Conservation (phyloP, 2,113 vertebrate species). For the Turnix velox region DNA sequence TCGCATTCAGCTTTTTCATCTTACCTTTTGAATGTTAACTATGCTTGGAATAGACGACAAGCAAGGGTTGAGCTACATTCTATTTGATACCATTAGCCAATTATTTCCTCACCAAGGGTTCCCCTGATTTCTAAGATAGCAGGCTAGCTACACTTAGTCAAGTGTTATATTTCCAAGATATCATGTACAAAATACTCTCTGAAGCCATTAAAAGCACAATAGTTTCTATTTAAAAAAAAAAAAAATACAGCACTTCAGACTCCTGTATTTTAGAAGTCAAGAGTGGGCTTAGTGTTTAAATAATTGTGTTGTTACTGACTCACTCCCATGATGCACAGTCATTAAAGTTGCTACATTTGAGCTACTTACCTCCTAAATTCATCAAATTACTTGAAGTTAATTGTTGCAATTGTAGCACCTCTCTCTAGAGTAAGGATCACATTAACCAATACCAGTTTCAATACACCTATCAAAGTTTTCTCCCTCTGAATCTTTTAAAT, state of each 20-base stretch:
- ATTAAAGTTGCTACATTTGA: background rate
- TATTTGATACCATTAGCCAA: background rate
- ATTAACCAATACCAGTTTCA: background rate
- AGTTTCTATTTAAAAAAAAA: background rate
- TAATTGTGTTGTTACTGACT: background rate
- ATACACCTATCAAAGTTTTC: rapidly evolving
- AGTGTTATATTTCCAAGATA: background rate
- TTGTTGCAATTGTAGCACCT: background rate
- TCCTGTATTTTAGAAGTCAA: background rate
- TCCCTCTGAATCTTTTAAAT: background rate
- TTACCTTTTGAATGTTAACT: background rate
- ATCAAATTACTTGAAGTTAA: background rate
- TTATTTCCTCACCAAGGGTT: background rate
- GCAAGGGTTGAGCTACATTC: background rate
- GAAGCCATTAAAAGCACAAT: background rate
- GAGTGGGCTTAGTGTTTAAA: background rate
- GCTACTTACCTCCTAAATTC: background rate
- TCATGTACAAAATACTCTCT: background rate
- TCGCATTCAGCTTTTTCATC: background rate
- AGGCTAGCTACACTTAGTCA: background rate
- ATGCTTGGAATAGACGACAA: background rate
- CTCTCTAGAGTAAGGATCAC: background rate
- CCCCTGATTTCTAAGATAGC: background rate
- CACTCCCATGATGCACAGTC: background rate
- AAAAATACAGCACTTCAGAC: background rate